phyloP scores from a whole-genome alignment of 2,113 vertebrate genomes.

The Trematocara marginatum region DNA sequence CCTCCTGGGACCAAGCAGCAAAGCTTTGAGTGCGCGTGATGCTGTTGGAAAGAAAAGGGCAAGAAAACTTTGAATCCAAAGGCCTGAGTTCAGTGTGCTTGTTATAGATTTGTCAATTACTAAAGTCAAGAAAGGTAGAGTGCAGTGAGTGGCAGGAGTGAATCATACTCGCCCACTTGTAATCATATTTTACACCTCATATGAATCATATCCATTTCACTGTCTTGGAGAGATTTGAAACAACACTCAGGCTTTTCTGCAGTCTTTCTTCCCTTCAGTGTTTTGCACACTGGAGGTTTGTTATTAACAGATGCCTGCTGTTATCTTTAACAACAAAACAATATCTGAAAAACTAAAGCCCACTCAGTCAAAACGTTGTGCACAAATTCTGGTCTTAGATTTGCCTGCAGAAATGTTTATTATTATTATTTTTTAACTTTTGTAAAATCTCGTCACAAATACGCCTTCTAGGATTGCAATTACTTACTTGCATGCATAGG shows the following conservation, averaged over 20 bases:
- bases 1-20: conserved; percentile 24
- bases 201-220: not conserved
- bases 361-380: not conserved
- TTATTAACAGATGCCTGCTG: not conserved
- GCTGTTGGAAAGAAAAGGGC: not conserved
- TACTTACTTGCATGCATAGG: not conserved
- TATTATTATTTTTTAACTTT: not conserved
- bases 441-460: not conserved
- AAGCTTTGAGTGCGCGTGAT: not conserved
- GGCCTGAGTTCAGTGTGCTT: not conserved
- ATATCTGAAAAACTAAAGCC: not conserved
- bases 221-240: not conserved
- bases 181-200: not conserved
- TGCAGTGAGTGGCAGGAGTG: not conserved
- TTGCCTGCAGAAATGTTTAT: not conserved
- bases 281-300: not conserved
- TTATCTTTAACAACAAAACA: not conserved
- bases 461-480: not conserved
- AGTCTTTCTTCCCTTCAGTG: not conserved
- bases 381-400: not conserved
- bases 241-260: not conserved
- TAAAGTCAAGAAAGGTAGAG: not conserved
- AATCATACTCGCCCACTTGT: not conserved
- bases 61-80: not conserved
- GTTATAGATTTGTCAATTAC: not conserved